Evolutionary conservation across 2,113 vertebrate species (phyloP), one percentile per base, ranked within the genome.

Genomic region (Lepus americanus): DNA sequence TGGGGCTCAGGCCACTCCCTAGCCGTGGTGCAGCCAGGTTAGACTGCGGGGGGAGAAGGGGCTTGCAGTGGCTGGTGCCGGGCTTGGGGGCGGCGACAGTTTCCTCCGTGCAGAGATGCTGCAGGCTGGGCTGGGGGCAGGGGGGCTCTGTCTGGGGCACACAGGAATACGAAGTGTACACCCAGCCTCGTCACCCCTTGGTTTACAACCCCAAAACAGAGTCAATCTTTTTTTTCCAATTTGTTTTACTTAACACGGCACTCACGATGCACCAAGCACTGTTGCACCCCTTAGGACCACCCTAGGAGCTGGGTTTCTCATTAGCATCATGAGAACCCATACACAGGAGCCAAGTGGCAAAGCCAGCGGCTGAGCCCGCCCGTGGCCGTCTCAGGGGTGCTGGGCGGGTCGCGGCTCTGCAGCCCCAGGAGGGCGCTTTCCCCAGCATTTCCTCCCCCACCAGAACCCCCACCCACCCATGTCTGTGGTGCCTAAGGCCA

Each of bases 381-480:
- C 29, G 0, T 20, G 9, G 59, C 11, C 81, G 36, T 7, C 81
- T 49, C 31, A 25, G 29, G n/a, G 14, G 59, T 39, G 61, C 4
- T 13, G n/a, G 0, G 6, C 31, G 7, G 53, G 14, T 12, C 14
- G 76, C 72, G 25, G 11, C 39, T 10, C n/a, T n/a, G 27, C 33
- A 3, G 0, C 63, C 2, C 0, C 6, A 55, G 22, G 27, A 72
- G 44, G 51, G 22, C 14, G 63, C 59, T 9, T 31, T 73, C n/a
- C 55, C 16, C 9, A 7, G 9, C 29, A 27, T 53, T 53, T 70
- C 72, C 55, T n/a, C 23, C 6, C 69, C 17, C 27, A 0, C n/a
- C 63, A 31, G 36, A 4, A 1, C 9, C 0, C 39, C 9, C n/a
- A n/a, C 14, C 1, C 31, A 3, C 49, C 27, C 13, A 33, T 39